These are phyloP conservation scores for Stigmatopora nigra DNA, from an alignment of 2,113 vertebrate genomes.

Conservation along the genomic window DNA sequence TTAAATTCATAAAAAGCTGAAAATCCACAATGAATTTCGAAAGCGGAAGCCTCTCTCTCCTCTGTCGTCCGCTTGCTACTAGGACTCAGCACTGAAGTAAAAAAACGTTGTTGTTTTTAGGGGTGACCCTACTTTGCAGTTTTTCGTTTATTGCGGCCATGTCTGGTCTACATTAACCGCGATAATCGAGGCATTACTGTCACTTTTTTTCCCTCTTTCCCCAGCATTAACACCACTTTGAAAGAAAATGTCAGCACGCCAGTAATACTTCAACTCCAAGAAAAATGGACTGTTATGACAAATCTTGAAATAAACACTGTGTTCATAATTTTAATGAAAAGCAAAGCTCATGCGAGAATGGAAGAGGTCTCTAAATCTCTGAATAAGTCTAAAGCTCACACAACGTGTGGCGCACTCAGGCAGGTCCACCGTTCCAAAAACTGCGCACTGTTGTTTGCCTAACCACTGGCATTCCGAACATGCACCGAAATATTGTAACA, in stretches of 20 bases:
- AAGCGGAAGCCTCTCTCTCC: too few species aligned
- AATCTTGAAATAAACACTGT: neutral
- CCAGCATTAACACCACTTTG: neutral
- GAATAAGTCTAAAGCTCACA: neutral
- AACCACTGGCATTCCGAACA: neutral
- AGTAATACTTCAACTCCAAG: neutral
- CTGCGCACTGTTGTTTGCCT: neutral
- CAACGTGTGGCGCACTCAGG: neutral
- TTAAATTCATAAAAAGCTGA: too few species aligned
- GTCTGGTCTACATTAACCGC: too few species aligned
- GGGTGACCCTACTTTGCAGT: too few species aligned
- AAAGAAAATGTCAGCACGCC: neutral
- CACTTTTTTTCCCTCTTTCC: too few species aligned
- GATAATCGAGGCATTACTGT: too few species aligned
- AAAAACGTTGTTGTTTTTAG: too few species aligned
- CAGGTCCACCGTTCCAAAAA: neutral
- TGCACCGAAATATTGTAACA: neutral
- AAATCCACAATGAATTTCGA: too few species aligned
- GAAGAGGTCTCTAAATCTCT: neutral
- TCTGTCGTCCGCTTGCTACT: too few species aligned
- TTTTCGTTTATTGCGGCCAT: too few species aligned
- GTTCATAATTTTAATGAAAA: neutral
- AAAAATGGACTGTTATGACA: neutral
- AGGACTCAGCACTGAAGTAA: too few species aligned
- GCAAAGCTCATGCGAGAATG: neutral